phyloP scores from a whole-genome alignment of 2,888 invertebrate species.

The Lasioglossum vierecki region DNA sequence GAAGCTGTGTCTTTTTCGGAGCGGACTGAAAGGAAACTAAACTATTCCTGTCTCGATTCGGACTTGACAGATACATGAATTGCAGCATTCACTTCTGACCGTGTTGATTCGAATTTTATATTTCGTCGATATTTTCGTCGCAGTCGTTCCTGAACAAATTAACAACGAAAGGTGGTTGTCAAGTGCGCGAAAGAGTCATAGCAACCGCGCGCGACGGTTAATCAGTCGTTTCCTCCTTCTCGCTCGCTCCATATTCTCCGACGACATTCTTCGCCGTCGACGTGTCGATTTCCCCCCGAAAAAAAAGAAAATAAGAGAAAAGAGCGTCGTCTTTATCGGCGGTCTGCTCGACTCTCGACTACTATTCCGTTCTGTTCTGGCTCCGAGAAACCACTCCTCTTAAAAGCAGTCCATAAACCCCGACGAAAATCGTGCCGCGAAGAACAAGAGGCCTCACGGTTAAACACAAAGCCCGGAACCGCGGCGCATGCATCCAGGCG shows the following conservation, averaged over 20 bases:
- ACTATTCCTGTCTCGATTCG: too few relatives aligned
- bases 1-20: too few relatives aligned
- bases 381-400: slow-evolving; percentile 35
- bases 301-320: not conserved
- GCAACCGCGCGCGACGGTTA: slow-evolving; percentile 67
- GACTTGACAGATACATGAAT: not conserved
- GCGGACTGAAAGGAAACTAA: too few relatives aligned
- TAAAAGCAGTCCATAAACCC: slow-evolving; percentile 30
- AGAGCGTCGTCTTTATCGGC: slow-evolving; percentile 3
- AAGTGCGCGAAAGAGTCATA: slow-evolving; percentile 14
- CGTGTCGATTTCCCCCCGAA: not conserved
- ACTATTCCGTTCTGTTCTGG: not conserved
- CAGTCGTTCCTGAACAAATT: slow-evolving; percentile 22
- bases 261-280: not conserved
- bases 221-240: slow-evolving; percentile 73
- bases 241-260: slow-evolving; percentile 20
- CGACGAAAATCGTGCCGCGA: slow-evolving; percentile 38
- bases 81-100: not conserved
- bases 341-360: not conserved
- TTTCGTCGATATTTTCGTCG: not conserved
- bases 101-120: too few relatives aligned
- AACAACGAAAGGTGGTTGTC: slow-evolving; percentile 35
- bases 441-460: slow-evolving; percentile 22
- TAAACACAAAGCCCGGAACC: slow-evolving; percentile 26
- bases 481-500: slow-evolving; percentile 32